These are phyloP conservation scores for Serilophus lunatus DNA, from an alignment of 2,113 vertebrate species.

Conservation along the genomic window DNA sequence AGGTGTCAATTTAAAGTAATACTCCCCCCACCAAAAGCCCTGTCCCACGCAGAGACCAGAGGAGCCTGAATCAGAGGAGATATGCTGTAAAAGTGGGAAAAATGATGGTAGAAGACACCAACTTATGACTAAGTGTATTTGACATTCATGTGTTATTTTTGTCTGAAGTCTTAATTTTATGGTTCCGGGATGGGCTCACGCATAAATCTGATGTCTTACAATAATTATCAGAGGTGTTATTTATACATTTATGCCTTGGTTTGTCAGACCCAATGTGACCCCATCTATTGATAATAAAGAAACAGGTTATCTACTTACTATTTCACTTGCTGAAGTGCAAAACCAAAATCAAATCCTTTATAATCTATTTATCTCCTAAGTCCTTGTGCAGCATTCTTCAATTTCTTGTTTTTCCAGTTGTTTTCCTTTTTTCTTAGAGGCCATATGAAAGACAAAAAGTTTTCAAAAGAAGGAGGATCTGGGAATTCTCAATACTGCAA, in stretches of 20 bases:
- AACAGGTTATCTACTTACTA: not conserved
- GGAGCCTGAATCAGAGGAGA: not conserved
- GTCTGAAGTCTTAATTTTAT: not conserved
- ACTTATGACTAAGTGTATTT: not conserved
- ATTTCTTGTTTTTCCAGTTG: slow-evolving; percentile 56
- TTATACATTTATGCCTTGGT: not conserved
- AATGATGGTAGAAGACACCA: not conserved
- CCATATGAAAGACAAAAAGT: not conserved
- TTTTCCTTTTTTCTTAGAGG: not conserved
- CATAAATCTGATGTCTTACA: not conserved
- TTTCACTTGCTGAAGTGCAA: not conserved
- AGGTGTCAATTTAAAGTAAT: not conserved
- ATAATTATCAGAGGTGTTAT: not conserved
- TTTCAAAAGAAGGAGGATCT: not conserved
- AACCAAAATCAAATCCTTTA: not conserved
- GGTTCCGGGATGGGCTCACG: not conserved
- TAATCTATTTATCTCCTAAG: not conserved
- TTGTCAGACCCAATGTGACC: not conserved
- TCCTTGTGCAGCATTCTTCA: not conserved
- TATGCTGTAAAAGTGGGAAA: not conserved
- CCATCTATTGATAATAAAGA: not conserved
- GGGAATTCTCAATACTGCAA: not conserved
- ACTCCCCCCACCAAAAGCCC: not conserved
- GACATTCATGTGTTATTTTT: not conserved
- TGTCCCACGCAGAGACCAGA: not conserved